Evolutionary conservation across 2,888 invertebrate species (phyloP).

Genomic region (Thera obeliscata): DNA sequence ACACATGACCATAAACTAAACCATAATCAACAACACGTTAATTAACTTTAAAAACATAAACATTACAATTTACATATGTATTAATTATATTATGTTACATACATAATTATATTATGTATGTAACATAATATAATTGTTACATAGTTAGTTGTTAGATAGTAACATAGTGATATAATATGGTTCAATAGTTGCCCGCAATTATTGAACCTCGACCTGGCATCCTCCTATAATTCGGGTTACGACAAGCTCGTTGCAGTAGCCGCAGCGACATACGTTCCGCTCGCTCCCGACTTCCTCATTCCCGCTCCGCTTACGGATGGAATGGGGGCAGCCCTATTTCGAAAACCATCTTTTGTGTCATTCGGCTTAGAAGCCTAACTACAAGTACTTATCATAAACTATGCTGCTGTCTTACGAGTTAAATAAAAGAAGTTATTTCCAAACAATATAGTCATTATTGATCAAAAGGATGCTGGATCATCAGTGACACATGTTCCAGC

Average conservation of each 20-base stretch:
- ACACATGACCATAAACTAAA: too few relatives aligned
- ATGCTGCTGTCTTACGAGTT: not conserved
- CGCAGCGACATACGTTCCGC: slow-evolving; percentile 44
- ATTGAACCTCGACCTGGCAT: slow-evolving; percentile 79
- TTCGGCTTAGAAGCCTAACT: not conserved
- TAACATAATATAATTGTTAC: too few relatives aligned
- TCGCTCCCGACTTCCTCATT: slow-evolving; percentile 62
- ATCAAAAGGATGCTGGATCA: too few relatives aligned
- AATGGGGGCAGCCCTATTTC: slow-evolving; percentile 28
- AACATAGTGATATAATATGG: too few relatives aligned
- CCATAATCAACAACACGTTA: too few relatives aligned
- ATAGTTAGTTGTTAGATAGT: too few relatives aligned
- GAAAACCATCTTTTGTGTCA: slow-evolving; percentile 14
- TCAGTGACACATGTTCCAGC: not conserved
- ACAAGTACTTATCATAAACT: not conserved
- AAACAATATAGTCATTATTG: not conserved
- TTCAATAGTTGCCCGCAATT: slow-evolving; percentile 75
- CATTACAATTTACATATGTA: too few relatives aligned
- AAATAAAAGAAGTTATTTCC: not conserved
- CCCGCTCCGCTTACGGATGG: slow-evolving; percentile 31
- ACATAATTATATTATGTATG: too few relatives aligned
- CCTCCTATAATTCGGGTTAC: slow-evolving; percentile 69
- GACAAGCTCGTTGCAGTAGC: slow-evolving; percentile 46
- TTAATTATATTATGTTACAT: too few relatives aligned
- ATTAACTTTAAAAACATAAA: too few relatives aligned